phyloP scores from a whole-genome alignment of 2,113 vertebrate species.

The Chunga burmeisteri region DNA sequence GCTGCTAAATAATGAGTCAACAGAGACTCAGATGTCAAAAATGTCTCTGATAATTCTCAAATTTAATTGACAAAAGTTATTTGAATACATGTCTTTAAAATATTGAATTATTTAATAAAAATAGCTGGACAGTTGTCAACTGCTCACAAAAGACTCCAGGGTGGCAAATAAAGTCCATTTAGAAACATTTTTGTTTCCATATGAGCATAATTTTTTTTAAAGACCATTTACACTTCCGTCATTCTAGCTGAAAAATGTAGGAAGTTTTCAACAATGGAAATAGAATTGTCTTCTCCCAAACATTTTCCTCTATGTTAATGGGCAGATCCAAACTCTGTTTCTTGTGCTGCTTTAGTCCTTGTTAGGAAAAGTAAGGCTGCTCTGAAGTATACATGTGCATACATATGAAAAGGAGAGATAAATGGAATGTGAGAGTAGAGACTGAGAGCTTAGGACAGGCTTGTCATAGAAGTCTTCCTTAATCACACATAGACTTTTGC shows the following conservation, averaged over 20 bases:
- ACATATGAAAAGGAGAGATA: background rate
- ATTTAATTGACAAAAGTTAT: background rate
- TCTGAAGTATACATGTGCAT: background rate
- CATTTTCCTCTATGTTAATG: background rate
- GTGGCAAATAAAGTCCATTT: background rate
- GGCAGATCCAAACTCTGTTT: background rate
- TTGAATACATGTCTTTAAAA: background rate
- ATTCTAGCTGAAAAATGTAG: background rate
- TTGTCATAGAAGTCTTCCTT: background rate
- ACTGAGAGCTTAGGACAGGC: background rate
- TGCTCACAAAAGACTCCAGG: background rate
- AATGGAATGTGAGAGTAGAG: background rate
- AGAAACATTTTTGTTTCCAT: background rate
- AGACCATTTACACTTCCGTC: background rate
- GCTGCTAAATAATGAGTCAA: background rate
- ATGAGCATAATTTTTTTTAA: background rate
- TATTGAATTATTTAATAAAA: background rate
- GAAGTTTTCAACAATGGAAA: background rate
- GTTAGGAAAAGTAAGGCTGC: background rate
- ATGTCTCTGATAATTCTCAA: background rate
- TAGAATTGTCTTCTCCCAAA: background rate
- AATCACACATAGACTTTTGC: background rate
- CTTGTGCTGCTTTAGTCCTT: background rate
- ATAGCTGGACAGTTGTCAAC: background rate
- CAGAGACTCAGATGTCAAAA: background rate